Base-by-base conservation (phyloP, 2,888 invertebrate genomes). In the Anthoptus insignis region DNA sequence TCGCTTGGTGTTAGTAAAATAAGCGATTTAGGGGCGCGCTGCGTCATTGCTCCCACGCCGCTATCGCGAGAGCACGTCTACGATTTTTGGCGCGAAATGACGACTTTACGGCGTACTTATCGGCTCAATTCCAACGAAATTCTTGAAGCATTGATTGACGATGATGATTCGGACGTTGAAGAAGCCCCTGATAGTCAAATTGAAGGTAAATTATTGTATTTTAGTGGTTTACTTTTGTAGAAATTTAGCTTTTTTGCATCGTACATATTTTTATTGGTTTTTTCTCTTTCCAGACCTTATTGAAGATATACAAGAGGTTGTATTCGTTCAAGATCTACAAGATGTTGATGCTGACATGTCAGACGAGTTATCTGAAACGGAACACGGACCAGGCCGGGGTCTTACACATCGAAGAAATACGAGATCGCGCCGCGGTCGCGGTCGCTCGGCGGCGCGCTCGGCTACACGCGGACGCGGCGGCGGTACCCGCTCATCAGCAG, bases 221-320 rank as follows among this genome's bases (percentile, higher is more conserved):
- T 64, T 37, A 42, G 22, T 32, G 0, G 9, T 50, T 34, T 64
- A 52, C 64, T 53, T 49, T 54, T 37, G 13, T 19, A 21, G 9
- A 47, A 19, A 47, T 21, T 6, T 22, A 22, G 21, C 22, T 11
- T 47, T 47, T 47, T 47, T 21, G 21, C 22, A 21, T 5, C 5
- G 27, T 49, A 49, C 13, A 27, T 7, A 49, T 49, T 24, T 49
- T 49, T 27, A 49, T 49, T n/a, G 13, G 24, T 42, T 5, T 24
- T 39, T 59, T 67, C 16, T 64, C 47, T 67, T 14, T 67, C 45
- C 52, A 67, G 67, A 67, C 3, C 6, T 60, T 11, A n/a, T 64
- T 60, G 49, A 45, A 34, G 67, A 64, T 57, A 54, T 67, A 19
- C 64, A 60, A 57, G 67, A 64, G n/a, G 54, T 50, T 16, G 64